A percentile compares a stretch with the other conserved stretches of the same genome.
Evolutionary conservation across 92 coral and sea anemone species (phyloP).

Genomic region (Blastomussa wellsi): DNA sequence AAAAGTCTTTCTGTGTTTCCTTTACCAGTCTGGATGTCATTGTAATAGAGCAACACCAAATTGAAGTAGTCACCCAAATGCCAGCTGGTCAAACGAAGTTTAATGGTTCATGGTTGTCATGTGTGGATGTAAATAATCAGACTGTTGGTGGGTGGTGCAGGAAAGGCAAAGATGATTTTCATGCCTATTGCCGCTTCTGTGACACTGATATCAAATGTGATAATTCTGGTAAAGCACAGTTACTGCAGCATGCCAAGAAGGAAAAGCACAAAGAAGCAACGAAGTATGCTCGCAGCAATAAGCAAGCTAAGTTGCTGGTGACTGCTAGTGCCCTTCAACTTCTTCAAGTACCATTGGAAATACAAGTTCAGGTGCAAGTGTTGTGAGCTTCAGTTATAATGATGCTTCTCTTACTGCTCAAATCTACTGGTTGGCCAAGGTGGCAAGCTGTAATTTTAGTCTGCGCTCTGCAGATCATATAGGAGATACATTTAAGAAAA

Average conservation of each 20-base stretch:
- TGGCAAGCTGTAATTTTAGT: conserved; percentile 54
- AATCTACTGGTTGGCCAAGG: conserved; percentile 57
- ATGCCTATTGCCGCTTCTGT: conserved; percentile 56
- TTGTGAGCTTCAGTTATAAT: conserved; percentile 43
- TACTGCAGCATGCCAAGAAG: conserved; percentile 41
- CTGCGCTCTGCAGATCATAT: conserved; percentile 56
- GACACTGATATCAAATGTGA: conserved; percentile 51
- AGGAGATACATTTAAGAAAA: conserved; percentile 52
- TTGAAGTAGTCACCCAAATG: neutral
- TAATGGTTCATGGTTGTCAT: conserved; percentile 46
- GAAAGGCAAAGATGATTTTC: conserved; percentile 58
- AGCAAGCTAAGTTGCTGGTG: conserved; percentile 47
- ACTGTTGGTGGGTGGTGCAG: conserved; percentile 46
- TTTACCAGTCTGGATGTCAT: too few relatives aligned
- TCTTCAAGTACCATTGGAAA: conserved; percentile 33
- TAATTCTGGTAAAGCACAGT: conserved; percentile 55
- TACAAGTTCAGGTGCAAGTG: conserved; percentile 42
- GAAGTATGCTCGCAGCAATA: conserved; percentile 29
- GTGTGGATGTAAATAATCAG: conserved; percentile 52
- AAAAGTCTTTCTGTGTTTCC: too few relatives aligned
- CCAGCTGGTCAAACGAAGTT: conserved; percentile 42
- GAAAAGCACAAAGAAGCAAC: conserved; percentile 34
- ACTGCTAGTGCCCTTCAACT: conserved; percentile 31
- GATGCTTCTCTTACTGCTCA: conserved; percentile 51
- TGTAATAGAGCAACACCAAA: too few relatives aligned